Base-by-base conservation (phyloP, 2,888 invertebrate species). In the Busseola fusca region DNA sequence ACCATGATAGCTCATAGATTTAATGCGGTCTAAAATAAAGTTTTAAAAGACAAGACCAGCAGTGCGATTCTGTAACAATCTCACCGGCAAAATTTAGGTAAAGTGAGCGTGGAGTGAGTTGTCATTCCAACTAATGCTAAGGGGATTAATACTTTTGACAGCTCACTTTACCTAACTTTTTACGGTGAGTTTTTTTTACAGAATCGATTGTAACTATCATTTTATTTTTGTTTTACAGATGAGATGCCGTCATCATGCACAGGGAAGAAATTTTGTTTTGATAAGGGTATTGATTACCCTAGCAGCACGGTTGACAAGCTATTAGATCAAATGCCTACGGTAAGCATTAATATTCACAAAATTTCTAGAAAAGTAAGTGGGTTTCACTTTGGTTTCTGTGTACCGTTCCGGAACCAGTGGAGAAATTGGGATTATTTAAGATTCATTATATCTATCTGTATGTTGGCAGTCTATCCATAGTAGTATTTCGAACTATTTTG, bases 211-310 rank as follows among this genome's bases (percentile, higher is more conserved):
- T 34, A 34, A 34, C 34, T 40, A 48, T 10, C 6, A 6, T 40
- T 64, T 27, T n/a, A 21, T 21, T 48, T 48, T 18, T 48, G 27
- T 27, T 34, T 50, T 21, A 57, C 72, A 72, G 72, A 4, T 48
- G 25, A 62, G 0, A 72, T 72, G 72, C 72, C 72, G 3, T 0
- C 5, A 21, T 56, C 71, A 56, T 72, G 72, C 25, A 1, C 0
- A 30, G 56, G 40, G 10, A 1, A 16, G 40, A 62, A 0, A 0
- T 72, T 16, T 21, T 72, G 72, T 48, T 72, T 70, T n/a, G 72
- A 70, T 2, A 40, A 62, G 12, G 72, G 62, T 10, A 7, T 25
- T 30, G 1, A 50, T 2, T 72, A 72, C 21, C 72, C 72, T 27
- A 21, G n/a, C 5, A 25, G 58, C 1, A 42, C 1, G 5, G 40